Base-by-base conservation (phyloP, 2,797 vertebrate genomes). In the Acomys russatus region DNA sequence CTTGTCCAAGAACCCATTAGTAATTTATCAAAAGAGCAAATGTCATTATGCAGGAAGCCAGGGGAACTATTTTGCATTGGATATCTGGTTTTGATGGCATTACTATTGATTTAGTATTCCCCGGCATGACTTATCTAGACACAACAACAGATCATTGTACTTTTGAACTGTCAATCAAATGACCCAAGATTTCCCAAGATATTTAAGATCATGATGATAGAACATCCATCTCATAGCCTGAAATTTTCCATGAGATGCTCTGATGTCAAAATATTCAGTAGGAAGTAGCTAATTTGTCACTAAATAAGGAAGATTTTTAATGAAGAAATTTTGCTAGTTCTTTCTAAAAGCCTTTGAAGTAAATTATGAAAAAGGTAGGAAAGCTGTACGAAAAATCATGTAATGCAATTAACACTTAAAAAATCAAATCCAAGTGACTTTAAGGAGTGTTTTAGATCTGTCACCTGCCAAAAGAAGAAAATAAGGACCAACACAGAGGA, bases 81-180 rank as follows among this genome's bases (percentile, higher is more conserved):
- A 99, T 99, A 99, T 99, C 98, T 98, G 98, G 98, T 98, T 98
- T 98, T 99, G 98, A 99, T 99, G 98, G 98, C 98, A 96, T 98
- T 98, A 98, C 97, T 99, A 99, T 99, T 98, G 99, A 99, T 99
- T 99, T 98, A 97, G 98, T 99, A 99, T 98, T 98, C 98, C 98
- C 98, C 93, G 94, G 88, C 96, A 98, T 97, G 98, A 98, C 92
- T 97, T 86, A 84, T 77, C 98, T 98, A 99, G 98, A 98, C 98
- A 99, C 97, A 99, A 99, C 97, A 99, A 98, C 99, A 99, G 98
- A 99, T 98, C 98, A 98, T 20, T 98, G 96, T 98, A 97, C 98
- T 99, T 99, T 98, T 98, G 97, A 99, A 98, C 98, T 99, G 99
- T 98, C 99, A 99, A 82, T 99, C 99, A 88, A 86, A 95, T 98